Conservation (phyloP, 2,888 invertebrate species). For the Saturnia pavonia region DNA sequence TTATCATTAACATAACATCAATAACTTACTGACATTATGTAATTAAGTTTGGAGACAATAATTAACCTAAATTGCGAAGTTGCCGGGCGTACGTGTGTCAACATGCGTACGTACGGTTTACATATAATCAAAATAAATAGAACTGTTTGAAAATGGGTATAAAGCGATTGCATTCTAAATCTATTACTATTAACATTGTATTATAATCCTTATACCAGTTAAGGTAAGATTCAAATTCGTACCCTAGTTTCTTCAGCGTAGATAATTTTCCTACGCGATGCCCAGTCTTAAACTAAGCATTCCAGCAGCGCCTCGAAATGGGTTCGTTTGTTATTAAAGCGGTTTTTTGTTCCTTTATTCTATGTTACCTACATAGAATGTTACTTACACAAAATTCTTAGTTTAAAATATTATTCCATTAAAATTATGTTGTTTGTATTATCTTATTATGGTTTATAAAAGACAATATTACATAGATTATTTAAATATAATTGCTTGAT, state of each 20-base stretch:
- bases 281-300: constrained; percentile 8
- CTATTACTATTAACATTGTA: constrained; percentile 21
- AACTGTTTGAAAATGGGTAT: constrained; percentile 36
- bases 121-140: constrained; percentile 28
- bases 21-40: constrained; percentile 27
- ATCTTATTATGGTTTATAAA: too few species aligned
- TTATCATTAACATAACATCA: constrained; percentile 36
- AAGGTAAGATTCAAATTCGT: constrained; percentile 28
- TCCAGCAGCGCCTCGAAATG: constrained; percentile 7
- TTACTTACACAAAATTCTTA: not conserved
- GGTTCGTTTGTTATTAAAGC: not conserved
- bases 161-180: constrained; percentile 33
- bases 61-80: constrained; percentile 60
- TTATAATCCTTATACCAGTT: not conserved
- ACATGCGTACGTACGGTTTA: constrained; percentile 37
- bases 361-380: not conserved
- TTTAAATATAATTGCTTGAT: too few species aligned
- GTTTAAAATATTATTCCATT: not conserved
- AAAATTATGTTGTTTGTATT: too few species aligned
- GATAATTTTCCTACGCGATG: constrained; percentile 11
- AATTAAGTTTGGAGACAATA: constrained; percentile 35
- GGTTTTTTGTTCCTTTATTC: not conserved
- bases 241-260: not conserved
- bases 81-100: constrained; percentile 52
- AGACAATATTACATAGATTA: too few species aligned